Evolutionary conservation across 64 coral and sea anemone species (phyloP).

Genomic region (Cladopsammia gracilis): DNA sequence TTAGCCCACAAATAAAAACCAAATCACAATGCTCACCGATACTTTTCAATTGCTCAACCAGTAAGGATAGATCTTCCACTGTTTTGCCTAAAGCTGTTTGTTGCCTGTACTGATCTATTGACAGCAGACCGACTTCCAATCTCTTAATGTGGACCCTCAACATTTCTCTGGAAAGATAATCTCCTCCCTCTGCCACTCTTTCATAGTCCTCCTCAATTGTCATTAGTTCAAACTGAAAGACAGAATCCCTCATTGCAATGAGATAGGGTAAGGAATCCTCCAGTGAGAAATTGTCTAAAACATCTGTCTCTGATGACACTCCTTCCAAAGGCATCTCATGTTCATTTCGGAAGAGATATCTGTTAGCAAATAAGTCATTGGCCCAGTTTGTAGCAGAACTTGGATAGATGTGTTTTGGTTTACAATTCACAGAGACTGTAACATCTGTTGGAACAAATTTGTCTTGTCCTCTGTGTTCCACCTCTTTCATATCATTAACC

Average conservation of each 20-base stretch:
- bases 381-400: constrained; percentile 13
- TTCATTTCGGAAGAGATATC: constrained; percentile 44
- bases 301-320: constrained; percentile 28
- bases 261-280: constrained; percentile 38
- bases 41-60: constrained; percentile 31
- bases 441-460: constrained; percentile 45
- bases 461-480: constrained; percentile 18
- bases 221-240: constrained; percentile 66
- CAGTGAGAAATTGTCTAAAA: not conserved
- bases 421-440: constrained; percentile 32
- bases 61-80: constrained; percentile 11
- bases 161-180: constrained; percentile 55
- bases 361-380: constrained; percentile 31
- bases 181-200: constrained; percentile 47
- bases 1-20: constrained; percentile 31
- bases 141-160: constrained; percentile 51
- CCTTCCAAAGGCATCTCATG: constrained; percentile 42
- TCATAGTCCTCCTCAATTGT: constrained; percentile 45
- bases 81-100: constrained; percentile 5
- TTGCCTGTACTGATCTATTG: constrained; percentile 8
- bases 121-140: constrained; percentile 30
- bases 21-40: constrained; percentile 24
- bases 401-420: constrained; percentile 12
- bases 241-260: constrained; percentile 47
- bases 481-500: constrained; percentile 60